Conservation (phyloP, 2,888 invertebrate genomes). For the Osmoderma eremita region DNA sequence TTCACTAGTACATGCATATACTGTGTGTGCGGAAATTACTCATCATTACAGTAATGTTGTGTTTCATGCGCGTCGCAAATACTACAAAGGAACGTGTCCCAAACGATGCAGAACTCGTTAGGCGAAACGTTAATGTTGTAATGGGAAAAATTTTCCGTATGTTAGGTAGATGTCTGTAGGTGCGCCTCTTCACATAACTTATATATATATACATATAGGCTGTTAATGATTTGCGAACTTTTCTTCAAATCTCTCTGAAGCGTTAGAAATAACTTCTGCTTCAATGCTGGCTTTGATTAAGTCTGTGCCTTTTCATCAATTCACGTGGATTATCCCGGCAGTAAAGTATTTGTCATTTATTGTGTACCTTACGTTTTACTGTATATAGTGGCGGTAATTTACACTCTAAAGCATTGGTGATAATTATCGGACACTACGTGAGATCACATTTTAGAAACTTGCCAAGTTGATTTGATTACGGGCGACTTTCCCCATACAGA, state of each 20-base stretch:
- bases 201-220: too few relatives aligned
- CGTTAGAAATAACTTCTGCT: too few relatives aligned
- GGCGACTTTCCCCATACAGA: constrained; percentile 10
- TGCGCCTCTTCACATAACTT: too few relatives aligned
- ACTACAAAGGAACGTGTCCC: background rate
- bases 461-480: constrained; percentile 10
- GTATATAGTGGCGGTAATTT: background rate
- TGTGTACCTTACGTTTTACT: too few relatives aligned
- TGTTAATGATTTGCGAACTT: too few relatives aligned
- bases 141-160: background rate
- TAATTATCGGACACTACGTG: constrained; percentile 15
- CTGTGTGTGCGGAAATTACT: constrained; percentile 29
- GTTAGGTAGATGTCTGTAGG: too few relatives aligned
- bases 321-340: too few relatives aligned
- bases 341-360: too few relatives aligned
- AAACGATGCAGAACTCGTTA: constrained; percentile 3
- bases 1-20: constrained; percentile 8
- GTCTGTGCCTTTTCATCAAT: too few relatives aligned
- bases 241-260: too few relatives aligned
- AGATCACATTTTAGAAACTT: constrained; percentile 28
- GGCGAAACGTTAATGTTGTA: background rate
- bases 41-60: constrained; percentile 24
- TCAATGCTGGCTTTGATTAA: too few relatives aligned
- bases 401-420: background rate
- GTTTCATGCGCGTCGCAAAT: constrained; percentile 5